Evolutionary conservation across 2,888 invertebrate species (phyloP), one percentile per base, ranked within the genome.

Genomic region (Endotricha flammealis): DNA sequence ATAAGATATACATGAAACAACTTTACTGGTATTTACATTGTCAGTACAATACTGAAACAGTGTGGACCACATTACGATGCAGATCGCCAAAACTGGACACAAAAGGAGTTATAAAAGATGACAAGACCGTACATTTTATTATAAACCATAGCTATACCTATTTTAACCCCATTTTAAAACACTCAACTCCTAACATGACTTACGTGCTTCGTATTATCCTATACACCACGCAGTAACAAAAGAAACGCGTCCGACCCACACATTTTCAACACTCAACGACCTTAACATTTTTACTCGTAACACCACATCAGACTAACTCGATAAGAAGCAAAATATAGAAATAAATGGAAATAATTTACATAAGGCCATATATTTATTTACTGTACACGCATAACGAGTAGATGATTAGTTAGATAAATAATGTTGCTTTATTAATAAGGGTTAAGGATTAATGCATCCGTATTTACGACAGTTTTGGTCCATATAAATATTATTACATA

Each of bases 391-490:
- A 70, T 82, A 82, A 83, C 79, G 71, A 83, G 69, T 78, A 82
- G 81, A 83, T 82, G 82, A 82, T 76, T 76, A 77, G 67, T 74
- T 72, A 80, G 76, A 73, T 80, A 79, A 80, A 81, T 78, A 77
- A 79, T 78, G 72, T 69, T 68, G 74, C 68, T 73, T 78, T 80
- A 77, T 79, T 73, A 79, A 79, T 80, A 81, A 70, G 66, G 72
- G 65, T 74, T 74, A 80, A 74, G 82, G 81, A 74, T 75, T 78
- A 77, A 82, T 81, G 74, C 67, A 72, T 83, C 80, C 79, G 69
- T 79, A 81, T 75, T 79, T 76, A 85, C 72, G 82, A 82, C 79
- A 82, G 79, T 82, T n/a, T 86, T 86, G 86, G 86, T 86, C 86
- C 86, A 86, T 86, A 82, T 72, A 78, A 81, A 75, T 76, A 81